phyloP scores from a whole-genome alignment of 2,113 vertebrate genomes.

The Tiliqua scincoides region DNA sequence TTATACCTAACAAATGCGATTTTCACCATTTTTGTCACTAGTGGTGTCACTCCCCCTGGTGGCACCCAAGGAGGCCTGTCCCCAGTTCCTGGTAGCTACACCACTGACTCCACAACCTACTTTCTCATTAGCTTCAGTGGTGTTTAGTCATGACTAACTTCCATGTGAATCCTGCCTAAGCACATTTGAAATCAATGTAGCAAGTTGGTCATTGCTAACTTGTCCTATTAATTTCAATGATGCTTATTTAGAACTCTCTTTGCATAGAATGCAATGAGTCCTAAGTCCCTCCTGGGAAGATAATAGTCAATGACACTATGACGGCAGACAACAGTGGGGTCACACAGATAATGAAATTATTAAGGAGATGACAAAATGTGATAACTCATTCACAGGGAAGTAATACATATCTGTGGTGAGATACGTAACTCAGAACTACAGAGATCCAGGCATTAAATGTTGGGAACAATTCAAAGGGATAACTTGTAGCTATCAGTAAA shows the following conservation, averaged over 20 bases:
- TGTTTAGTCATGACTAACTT: too few species aligned
- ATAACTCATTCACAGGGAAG: not conserved
- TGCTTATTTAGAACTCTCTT: not conserved
- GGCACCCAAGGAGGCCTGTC: too few species aligned
- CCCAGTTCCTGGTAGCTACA: too few species aligned
- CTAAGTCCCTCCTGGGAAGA: not conserved
- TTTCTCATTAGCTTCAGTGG: too few species aligned
- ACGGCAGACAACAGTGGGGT: not conserved
- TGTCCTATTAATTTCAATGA: too few species aligned
- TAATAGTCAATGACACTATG: not conserved
- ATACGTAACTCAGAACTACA: conserved; percentile 48
- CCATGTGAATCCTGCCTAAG: too few species aligned
- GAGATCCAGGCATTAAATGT: conserved; percentile 51
- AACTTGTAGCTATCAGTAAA: conserved; percentile 60
- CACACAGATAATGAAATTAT: not conserved
- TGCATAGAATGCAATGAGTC: not conserved
- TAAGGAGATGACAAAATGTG: not conserved
- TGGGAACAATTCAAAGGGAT: conserved; percentile 57
- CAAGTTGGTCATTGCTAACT: too few species aligned
- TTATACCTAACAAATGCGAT: too few species aligned
- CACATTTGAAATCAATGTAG: too few species aligned
- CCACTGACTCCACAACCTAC: too few species aligned
- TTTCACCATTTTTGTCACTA: too few species aligned
- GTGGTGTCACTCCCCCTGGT: too few species aligned
- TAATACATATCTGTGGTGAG: not conserved